Evolutionary conservation across 2,888 invertebrate species (phyloP).

Genomic region (Strigamia crassipes): DNA sequence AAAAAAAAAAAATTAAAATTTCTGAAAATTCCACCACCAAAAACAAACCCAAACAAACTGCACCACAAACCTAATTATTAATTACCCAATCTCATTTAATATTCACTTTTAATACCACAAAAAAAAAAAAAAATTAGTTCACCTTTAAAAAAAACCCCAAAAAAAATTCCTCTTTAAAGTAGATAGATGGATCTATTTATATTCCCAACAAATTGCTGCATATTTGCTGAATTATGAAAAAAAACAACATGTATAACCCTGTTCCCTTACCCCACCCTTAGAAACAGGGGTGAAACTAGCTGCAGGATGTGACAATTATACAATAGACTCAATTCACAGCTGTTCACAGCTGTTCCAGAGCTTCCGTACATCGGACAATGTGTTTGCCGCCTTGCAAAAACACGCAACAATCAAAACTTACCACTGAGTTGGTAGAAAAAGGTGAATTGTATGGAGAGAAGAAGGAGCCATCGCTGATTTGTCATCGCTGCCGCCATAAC

Average conservation of each 20-base stretch:
- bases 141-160: background rate
- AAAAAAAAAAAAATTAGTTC: background rate
- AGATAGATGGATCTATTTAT: background rate
- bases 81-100: background rate
- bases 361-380: background rate
- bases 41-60: background rate
- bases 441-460: background rate
- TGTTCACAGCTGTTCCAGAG: background rate
- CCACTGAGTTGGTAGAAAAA: background rate
- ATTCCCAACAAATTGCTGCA: background rate
- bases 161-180: background rate
- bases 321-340: background rate
- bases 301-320: background rate
- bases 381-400: background rate
- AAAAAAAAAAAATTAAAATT: background rate
- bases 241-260: background rate
- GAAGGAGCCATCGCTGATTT: background rate
- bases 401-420: background rate
- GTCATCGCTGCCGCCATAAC: background rate
- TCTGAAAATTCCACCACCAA: background rate
- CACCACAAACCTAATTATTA: background rate
- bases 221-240: background rate
- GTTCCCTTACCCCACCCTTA: background rate
- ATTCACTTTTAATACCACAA: too few species aligned
- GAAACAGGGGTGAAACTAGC: background rate